phyloP scores from a whole-genome alignment of 2,888 invertebrate genomes.

The Globia sparganii region DNA sequence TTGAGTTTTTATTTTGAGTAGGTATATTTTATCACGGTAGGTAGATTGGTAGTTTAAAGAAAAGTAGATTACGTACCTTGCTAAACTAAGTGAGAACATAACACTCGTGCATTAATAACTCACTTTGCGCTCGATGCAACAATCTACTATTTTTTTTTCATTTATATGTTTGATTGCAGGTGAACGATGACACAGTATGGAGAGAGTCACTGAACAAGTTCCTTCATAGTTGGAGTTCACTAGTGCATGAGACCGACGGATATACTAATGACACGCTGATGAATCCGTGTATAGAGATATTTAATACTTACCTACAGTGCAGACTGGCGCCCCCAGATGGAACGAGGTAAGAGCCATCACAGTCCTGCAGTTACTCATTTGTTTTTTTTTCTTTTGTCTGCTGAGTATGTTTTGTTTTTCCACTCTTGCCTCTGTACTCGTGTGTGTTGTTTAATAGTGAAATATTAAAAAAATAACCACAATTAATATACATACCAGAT shows the following conservation, averaged over 20 bases:
- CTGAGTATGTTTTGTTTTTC: background rate
- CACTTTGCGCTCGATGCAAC: no score
- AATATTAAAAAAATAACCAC: background rate
- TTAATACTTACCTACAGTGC: conserved; percentile 94
- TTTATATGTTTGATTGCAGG: conserved; percentile 67
- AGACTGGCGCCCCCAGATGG: conserved; percentile 96
- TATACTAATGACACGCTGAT: conserved; percentile 82
- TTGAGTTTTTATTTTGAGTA: no score
- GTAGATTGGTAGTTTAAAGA: no score
- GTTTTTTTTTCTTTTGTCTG: background rate
- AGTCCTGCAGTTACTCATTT: no score
- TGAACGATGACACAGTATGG: conserved; percentile 86
- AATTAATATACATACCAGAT: background rate
- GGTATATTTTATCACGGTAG: no score
- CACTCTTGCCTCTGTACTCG: background rate
- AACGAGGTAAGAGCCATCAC: conserved; percentile 82
- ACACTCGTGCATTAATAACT: no score
- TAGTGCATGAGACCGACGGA: conserved; percentile 84
- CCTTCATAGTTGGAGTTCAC: conserved; percentile 87
- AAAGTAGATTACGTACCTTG: no score
- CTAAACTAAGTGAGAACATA: no score
- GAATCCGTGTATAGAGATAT: conserved; percentile 91
- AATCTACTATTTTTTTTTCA: background rate
- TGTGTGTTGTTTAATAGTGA: background rate
- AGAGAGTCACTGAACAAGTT: conserved; percentile 87